Evolutionary conservation across 2,888 invertebrate species (phyloP).

Genomic region (Diplolepis rosae): DNA sequence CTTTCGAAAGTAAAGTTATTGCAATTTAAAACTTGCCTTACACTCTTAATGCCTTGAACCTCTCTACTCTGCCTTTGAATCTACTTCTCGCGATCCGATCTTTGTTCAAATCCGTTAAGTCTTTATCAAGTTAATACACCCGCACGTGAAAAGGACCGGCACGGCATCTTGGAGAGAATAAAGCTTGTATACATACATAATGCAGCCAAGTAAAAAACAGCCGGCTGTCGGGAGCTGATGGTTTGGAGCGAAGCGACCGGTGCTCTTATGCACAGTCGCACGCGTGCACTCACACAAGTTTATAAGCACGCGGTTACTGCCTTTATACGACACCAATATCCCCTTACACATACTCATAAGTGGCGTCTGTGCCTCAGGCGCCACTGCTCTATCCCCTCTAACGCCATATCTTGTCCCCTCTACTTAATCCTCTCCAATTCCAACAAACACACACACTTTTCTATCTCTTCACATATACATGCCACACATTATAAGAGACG

Average conservation of each 20-base stretch:
- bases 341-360: background rate
- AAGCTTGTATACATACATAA: slow-evolving; percentile 10
- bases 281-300: background rate
- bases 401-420: background rate
- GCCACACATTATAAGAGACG: background rate
- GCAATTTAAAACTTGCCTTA: background rate
- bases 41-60: background rate
- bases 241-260: slow-evolving; percentile 19
- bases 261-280: slow-evolving; percentile 24
- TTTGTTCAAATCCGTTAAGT: background rate
- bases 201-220: slow-evolving; percentile 18
- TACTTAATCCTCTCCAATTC: background rate
- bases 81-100: background rate
- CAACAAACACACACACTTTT: background rate
- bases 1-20: no score
- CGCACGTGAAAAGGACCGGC: background rate
- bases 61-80: background rate
- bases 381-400: slow-evolving; percentile 20
- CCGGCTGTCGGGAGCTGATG: slow-evolving; percentile 20
- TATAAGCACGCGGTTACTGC: slow-evolving; percentile 6
- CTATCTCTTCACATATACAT: background rate
- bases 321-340: background rate
- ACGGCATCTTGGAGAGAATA: background rate
- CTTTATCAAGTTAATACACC: background rate
- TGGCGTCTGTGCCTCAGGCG: slow-evolving; percentile 30